phyloP scores from a whole-genome alignment of 2,797 vertebrate species.

The Argentina silus region DNA sequence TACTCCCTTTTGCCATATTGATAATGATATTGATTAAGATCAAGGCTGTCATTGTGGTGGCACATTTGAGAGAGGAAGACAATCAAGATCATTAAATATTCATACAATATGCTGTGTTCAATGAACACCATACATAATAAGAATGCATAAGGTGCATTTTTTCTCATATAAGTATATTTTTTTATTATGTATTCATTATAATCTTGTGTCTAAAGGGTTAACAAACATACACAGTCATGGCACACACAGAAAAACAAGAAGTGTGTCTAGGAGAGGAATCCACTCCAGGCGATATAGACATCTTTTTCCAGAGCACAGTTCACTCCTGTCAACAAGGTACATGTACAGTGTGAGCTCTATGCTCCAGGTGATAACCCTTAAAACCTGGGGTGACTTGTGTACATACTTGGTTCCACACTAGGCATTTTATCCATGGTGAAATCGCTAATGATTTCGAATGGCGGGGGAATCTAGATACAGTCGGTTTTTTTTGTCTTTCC shows the following conservation, averaged over 20 bases:
- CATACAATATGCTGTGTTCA: background rate
- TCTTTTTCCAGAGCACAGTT: background rate
- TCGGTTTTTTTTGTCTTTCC: background rate
- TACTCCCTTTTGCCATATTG: background rate
- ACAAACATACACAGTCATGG: background rate
- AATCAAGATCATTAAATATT: background rate
- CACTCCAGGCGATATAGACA: background rate
- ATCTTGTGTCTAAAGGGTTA: too few relatives aligned
- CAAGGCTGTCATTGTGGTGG: background rate
- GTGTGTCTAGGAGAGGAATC: slow-evolving; percentile 6
- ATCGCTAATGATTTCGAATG: background rate
- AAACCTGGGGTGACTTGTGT: background rate
- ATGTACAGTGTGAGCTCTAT: background rate
- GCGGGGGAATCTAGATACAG: background rate
- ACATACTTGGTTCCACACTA: background rate
- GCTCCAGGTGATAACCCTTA: background rate
- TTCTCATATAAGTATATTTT: too few relatives aligned
- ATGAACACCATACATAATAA: background rate
- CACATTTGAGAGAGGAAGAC: background rate
- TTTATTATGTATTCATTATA: too few relatives aligned
- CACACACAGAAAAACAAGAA: background rate
- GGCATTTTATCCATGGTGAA: background rate
- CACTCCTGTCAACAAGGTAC: background rate
- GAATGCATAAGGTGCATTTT: too few relatives aligned
- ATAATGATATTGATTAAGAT: background rate